Evolutionary conservation across 2,113 vertebrate genomes (phyloP).

Genomic region (human): GRCh38 chr3:162704001-162704500

Average conservation of each 20-base stretch:
- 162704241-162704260: not conserved
- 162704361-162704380: not conserved
- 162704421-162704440: not conserved
- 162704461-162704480: not conserved
- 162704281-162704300: not conserved
- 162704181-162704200: not conserved
- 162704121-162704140: not conserved
- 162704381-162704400: slow-evolving; percentile 5
- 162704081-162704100: not conserved
- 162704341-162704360: not conserved
- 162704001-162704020: not conserved
- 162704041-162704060: not conserved
- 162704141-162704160: not conserved
- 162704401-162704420: not conserved
- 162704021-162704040: not conserved
- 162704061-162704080: not conserved
- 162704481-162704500: not conserved
- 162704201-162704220: not conserved
- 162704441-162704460: not conserved
- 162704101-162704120: not conserved
- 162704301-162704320: not conserved
- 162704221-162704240: not conserved
- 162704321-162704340: not conserved
- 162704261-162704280: not conserved
- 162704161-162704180: not conserved